Conservation (phyloP, 2,888 invertebrate species). For the Coremacera marginata region DNA sequence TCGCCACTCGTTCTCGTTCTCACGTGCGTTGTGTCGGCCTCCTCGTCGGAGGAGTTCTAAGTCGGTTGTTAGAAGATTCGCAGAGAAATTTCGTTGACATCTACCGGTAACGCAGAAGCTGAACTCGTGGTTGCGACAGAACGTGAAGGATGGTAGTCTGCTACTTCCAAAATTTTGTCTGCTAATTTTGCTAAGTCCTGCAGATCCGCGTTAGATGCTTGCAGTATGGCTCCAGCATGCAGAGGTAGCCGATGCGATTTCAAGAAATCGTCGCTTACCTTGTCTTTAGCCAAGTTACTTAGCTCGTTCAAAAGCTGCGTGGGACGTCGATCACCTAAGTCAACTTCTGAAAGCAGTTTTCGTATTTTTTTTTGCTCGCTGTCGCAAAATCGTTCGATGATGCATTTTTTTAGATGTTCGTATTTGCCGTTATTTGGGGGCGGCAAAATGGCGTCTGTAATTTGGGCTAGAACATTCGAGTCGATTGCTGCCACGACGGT, state of each 20-base stretch:
- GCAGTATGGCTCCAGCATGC: not conserved
- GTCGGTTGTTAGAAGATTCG: too few species aligned
- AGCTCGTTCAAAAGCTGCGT: conserved; percentile 46
- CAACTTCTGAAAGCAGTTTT: too few species aligned
- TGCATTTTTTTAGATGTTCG: conserved; percentile 40
- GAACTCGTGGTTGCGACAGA: too few species aligned
- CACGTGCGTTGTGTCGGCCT: too few species aligned
- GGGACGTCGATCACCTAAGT: conserved; percentile 45
- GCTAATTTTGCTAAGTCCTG: too few species aligned
- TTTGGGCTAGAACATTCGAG: conserved; percentile 46
- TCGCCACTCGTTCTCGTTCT: not conserved
- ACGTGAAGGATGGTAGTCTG: too few species aligned
- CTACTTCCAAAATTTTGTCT: conserved; percentile 24
- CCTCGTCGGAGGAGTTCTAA: too few species aligned
- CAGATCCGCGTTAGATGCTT: not conserved
- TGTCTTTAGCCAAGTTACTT: conserved; percentile 32
- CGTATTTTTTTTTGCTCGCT: too few species aligned
- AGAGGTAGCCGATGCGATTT: conserved; percentile 8
- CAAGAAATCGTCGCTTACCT: conserved; percentile 36
- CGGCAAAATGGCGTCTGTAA: conserved; percentile 44
- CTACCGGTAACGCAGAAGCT: too few species aligned
- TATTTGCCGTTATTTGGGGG: conserved; percentile 47
- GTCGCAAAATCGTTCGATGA: too few species aligned
- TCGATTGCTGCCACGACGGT: conserved; percentile 49
- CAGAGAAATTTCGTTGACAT: too few species aligned